Base-by-base conservation (phyloP, 1,140 invertebrate genomes). In the Lasioglossum albipes region DNA sequence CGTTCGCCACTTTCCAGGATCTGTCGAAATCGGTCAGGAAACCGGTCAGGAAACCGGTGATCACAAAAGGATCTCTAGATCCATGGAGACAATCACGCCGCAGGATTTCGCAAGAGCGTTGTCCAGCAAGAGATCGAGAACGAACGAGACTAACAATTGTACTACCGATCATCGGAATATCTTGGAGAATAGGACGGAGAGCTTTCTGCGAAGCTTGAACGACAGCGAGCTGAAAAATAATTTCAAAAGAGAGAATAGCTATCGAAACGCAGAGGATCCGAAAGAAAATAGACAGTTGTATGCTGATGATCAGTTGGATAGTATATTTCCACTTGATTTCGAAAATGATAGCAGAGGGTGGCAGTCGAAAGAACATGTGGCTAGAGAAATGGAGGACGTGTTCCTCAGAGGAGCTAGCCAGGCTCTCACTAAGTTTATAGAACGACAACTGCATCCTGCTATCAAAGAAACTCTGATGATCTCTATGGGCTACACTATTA, bases 391-490 rank as follows among this genome's bases (percentile, higher is more conserved):
- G 95, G 97, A 97, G 89, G 96, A 97, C 83, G 95, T 97, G 54
- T 97, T 97, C 88, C 94, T 97, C 0, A 95, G 96, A 90, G 96
- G 96, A 18, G 96, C 97, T 36, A 94, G 96, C 74, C 95, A 96
- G 9, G 93, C 97, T n/a, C 89, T 97, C 41, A 97, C 96, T 0
- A 96, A 95, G 45, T 97, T 97, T 85, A 96, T 97, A 95, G 96
- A 97, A 89, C 95, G 95, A 85, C 96, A 97, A 87, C 91, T 97
- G 36, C 96, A 97, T 90, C 96, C 96, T 20, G 96, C 96, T 41
- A 96, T 97, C 59, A 97, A 97, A 90, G 96, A 97, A 86, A 97
- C 96, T 3, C 92, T 97, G 20, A 97, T 97, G 96, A 93, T 96
- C 79, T 97, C 97, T 88, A 96, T 97, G 95, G 97, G 97, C 18